Conservation (phyloP, 2,797 vertebrate genomes). For the Pipistrellus pipistrellus region DNA sequence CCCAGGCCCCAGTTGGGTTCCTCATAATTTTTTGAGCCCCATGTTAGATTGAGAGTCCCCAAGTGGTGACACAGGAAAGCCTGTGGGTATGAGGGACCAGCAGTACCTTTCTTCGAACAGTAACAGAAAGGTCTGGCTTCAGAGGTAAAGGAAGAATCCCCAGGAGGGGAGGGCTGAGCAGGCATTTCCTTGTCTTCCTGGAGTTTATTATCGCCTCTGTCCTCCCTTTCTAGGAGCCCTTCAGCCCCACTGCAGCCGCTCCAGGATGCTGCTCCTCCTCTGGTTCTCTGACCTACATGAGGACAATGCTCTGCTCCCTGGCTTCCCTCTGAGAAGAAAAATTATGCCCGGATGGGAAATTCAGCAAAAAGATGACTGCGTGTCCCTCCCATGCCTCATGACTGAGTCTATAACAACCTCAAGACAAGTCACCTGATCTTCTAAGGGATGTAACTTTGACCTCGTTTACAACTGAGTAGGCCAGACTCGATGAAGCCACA, state of each 20-base stretch:
- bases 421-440: conserved; percentile 30
- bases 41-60: background rate
- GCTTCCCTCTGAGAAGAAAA: conserved; percentile 3
- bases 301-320: background rate
- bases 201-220: background rate
- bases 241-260: background rate
- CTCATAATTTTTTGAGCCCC: background rate
- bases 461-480: background rate
- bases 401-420: conserved; percentile 47
- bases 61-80: background rate
- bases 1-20: no score
- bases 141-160: background rate
- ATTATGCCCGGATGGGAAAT: background rate
- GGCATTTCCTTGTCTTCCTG: background rate
- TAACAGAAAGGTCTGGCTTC: background rate
- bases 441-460: background rate
- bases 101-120: background rate
- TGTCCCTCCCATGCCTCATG: conserved; percentile 2
- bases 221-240: background rate
- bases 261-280: no score
- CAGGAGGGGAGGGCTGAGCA: background rate
- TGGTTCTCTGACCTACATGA: background rate
- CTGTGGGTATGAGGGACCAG: background rate
- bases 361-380: background rate
- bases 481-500: background rate